A percentile compares a stretch with the other conserved stretches of the same genome.
Evolutionary conservation across 2,797 vertebrate species (phyloP).

Genomic region (Notamacropus eugenii): DNA sequence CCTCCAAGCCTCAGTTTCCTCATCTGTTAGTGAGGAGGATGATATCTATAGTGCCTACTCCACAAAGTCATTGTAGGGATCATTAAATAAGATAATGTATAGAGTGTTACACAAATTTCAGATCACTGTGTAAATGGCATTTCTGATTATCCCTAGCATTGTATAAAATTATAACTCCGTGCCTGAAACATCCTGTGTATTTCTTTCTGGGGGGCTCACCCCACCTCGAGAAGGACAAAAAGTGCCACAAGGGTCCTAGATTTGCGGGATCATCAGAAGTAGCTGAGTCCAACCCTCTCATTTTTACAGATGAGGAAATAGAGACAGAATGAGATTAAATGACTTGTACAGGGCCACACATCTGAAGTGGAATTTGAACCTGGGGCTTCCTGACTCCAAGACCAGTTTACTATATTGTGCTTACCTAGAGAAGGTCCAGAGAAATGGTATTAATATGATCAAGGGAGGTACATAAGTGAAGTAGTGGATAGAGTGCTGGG

Average conservation of each 20-base stretch:
- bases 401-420: no score
- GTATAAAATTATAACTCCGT: neutral
- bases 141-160: neutral
- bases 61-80: no score
- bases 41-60: no score
- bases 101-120: neutral
- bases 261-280: neutral
- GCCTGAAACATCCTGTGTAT: neutral
- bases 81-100: no score
- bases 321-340: neutral
- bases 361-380: neutral
- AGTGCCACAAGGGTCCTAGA: no score
- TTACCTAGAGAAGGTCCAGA: neutral
- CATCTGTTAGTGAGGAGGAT: no score
- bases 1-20: no score
- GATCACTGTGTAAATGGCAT: neutral
- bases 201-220: neutral
- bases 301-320: neutral
- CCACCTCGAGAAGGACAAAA: no score
- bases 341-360: neutral
- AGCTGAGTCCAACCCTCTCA: neutral
- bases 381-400: neutral
- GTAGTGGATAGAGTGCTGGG: neutral
- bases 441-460: neutral
- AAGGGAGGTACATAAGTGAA: neutral